A percentile compares a stretch with the other conserved stretches of the same genome.
phyloP scores from a whole-genome alignment of 2,888 invertebrate genomes.

The Carpatolechia fugitivella region DNA sequence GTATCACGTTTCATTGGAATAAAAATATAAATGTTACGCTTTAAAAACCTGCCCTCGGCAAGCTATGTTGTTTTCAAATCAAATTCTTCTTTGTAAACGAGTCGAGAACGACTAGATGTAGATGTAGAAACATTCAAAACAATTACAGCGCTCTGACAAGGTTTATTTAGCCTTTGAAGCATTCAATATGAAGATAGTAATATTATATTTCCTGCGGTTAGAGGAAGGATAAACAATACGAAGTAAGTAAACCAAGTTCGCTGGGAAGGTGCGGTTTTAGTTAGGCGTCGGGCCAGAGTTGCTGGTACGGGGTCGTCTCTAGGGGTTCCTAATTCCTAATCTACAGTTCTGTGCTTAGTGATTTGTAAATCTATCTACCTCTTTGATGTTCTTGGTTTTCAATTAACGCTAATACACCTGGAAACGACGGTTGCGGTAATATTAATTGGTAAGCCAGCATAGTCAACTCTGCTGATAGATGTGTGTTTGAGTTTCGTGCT shows the following conservation, averaged over 20 bases:
- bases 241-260: neutral
- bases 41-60: no score
- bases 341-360: constrained; percentile 18
- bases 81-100: no score
- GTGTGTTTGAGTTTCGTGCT: no score
- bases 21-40: no score
- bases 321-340: constrained; percentile 13
- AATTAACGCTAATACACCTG: constrained; percentile 4
- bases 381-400: constrained; percentile 12
- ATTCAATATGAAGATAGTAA: neutral
- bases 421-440: neutral
- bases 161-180: neutral
- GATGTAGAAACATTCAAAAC: neutral
- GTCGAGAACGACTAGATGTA: no score
- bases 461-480: no score
- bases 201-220: neutral
- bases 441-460: no score
- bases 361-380: constrained; percentile 16
- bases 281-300: neutral
- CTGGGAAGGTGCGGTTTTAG: neutral
- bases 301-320: neutral
- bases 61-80: no score
- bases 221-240: neutral
- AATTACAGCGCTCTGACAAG: neutral
- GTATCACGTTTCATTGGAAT: constrained; percentile 22